Evolutionary conservation across 2,888 invertebrate genomes (phyloP), one percentile per base, ranked within the genome.

Genomic region (Hypselothyrea guttata): DNA sequence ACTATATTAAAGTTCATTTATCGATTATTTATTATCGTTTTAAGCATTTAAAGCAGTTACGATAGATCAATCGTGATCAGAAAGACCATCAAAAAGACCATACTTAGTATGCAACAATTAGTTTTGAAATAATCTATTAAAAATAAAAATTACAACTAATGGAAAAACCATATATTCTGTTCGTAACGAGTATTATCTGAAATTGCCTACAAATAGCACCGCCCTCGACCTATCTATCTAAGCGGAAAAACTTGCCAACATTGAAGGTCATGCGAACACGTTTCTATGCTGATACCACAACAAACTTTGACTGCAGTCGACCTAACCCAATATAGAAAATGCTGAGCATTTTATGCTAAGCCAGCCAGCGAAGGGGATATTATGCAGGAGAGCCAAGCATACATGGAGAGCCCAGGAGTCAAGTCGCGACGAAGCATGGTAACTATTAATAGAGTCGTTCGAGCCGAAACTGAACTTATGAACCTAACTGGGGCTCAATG

Each of bases 401-500:
- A 37, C 28, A 46, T 18, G 18, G 41, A 53, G 60, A 56, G 54
- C 28, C 47, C 35, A 30, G 46, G 16, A 35, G 42, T 31, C 34
- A 34, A 37, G 27, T 44, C 41, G 2, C 22, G 2, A 22, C 22
- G 22, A 40, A 62, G 63, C 64, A 61, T 68, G 68, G 22, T 59
- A 54, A 62, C 86, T 81, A 81, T 86, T 86, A 86, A 86, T 81
- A 81, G 86, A 81, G 86, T 74, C 84, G 86, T 86, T 84, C 45
- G 68, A 79, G 70, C 53, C 56, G 56, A 73, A 68, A 75, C 68
- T 68, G 76, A 83, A 85, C 75, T 79, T 78, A 79, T 78, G 86
- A 79, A 85, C 86, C 79, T 75, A 71, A 83, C 81, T 71, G 84
- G n/a, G n/a, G 84, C 86, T 79, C 84, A 83, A 62, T 68, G 86